Base-by-base conservation (phyloP, 2,888 invertebrate genomes). In the Chalcis sispes region DNA sequence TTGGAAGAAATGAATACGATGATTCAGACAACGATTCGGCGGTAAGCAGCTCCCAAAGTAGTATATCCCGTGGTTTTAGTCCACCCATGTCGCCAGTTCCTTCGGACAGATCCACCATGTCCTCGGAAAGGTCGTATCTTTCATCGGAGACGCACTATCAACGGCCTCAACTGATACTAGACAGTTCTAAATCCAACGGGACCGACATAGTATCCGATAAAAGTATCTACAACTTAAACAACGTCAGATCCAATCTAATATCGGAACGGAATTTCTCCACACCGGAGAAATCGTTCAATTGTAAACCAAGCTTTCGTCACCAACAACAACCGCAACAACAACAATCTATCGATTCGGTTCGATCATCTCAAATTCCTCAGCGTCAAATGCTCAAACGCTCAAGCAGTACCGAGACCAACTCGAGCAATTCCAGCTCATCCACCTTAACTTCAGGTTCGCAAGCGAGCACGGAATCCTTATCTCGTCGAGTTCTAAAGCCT, bases 1-100 rank as follows among this genome's bases (percentile, higher is more conserved):
- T 82, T n/a, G 80, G 85, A 3, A 80, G 85, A n/a, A 81, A 81
- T 50, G 86, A 91, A 88, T 84, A 89, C 82, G 92, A 93, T 80
- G 95, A 95, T 81, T 95, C 94, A 83, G 96, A 96, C 87, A 95
- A 95, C 83, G 96, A 96, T 88, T 96, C 96, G 32, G 96, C 96
- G 3, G 95, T 96, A 86, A 96, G 96, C 61, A 94, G 94, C 81
- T 93, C 95, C 69, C 95, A 95, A 56, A 94, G 94, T 86, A 93
- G 93, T 85, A 92, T 94, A 80, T 95, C 94, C 2, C 93, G 94
- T 79, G 93, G 93, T 77, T 92, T 93, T 80, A 95, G 96, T 29
- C 95, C 94, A 1, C 93, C 93, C 3, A 90, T 91, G 79, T 93
- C 95, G 0, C 94, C 94, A 80, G 92, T 92, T 71, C 92, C 90